phyloP scores from a whole-genome alignment of 1,140 invertebrate genomes.

The Leptonema lineaticorne region DNA sequence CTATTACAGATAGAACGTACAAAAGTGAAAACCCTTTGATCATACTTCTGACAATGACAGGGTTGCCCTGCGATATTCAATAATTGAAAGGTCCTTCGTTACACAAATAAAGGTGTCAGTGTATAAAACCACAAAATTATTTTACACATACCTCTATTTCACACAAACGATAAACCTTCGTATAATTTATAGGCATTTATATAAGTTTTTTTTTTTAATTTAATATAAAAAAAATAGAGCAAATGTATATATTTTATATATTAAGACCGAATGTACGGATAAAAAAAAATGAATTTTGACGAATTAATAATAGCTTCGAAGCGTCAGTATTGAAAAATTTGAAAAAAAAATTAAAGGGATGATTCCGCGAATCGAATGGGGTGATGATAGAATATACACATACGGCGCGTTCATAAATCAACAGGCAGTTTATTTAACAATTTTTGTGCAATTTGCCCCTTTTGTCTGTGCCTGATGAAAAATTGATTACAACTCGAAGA shows the following conservation, averaged over 20 bases:
- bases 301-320: too few relatives aligned
- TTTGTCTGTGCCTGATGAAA: constrained; percentile 37
- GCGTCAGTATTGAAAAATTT: background rate
- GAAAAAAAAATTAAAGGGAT: background rate
- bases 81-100: constrained; percentile 8
- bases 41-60: constrained; percentile 19
- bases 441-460: constrained; percentile 40
- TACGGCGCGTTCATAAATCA: constrained; percentile 40
- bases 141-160: background rate
- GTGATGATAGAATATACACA: constrained; percentile 25
- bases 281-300: too few relatives aligned
- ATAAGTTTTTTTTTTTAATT: too few relatives aligned
- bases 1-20: constrained; percentile 22
- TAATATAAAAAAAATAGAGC: too few relatives aligned
- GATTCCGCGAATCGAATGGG: constrained; percentile 5
- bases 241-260: background rate
- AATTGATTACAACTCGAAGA: constrained; percentile 30
- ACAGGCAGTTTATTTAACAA: constrained; percentile 39
- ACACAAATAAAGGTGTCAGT: background rate
- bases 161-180: background rate
- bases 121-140: constrained; percentile 2
- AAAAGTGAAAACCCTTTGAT: constrained; percentile 20
- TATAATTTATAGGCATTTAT: background rate
- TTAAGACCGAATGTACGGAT: background rate
- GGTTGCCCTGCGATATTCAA: background rate